Evolutionary conservation across 2,797 vertebrate genomes (phyloP), one percentile per base, ranked within the genome.

Genomic region (Sebastiscus tertius): DNA sequence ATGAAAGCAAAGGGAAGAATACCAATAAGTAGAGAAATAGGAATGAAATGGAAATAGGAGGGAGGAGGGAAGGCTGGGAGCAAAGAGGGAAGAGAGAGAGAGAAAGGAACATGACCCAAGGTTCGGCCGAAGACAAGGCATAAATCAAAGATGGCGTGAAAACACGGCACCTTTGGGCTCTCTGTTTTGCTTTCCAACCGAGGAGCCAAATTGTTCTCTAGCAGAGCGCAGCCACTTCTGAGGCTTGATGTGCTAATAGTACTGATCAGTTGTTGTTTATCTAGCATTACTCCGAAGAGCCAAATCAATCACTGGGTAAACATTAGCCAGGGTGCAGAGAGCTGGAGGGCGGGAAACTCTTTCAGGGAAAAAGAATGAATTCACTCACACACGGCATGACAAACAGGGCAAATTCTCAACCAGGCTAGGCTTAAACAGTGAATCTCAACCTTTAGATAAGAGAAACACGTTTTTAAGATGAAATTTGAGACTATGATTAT

Each of bases 181-280:
- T 61, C 36, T 75, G 82, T 75, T 89, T 89, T 81, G 77, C 68
- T 90, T 89, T 89, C 87, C 77, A 79, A 79, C 69, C 6, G 66
- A 72, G 71, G 62, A 52, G 79, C 62, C 82, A 89, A 90, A 90
- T 69, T 87, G 91, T 88, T 87, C 85, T 83, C 64, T 22, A 8
- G 63, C 78, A 42, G 85, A 74, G 81, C 34, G 11, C 33, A 49
- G 74, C 71, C 29, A 34, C 82, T 72, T 84, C 77, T 74, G 39
- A 83, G 82, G 77, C 75, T 76, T 79, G 77, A 84, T 91, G 87
- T 85, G 90, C 84, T 86, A 88, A 93, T 80, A 68, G 64, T 13
- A 42, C 58, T 59, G 80, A 90, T 93, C 88, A 84, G 60, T 80
- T 92, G 87, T 88, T 93, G 89, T 95, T 95, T 92, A 85, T 90